Conservation (phyloP, 1,140 invertebrate genomes). For the Spodoptera litura region DNA sequence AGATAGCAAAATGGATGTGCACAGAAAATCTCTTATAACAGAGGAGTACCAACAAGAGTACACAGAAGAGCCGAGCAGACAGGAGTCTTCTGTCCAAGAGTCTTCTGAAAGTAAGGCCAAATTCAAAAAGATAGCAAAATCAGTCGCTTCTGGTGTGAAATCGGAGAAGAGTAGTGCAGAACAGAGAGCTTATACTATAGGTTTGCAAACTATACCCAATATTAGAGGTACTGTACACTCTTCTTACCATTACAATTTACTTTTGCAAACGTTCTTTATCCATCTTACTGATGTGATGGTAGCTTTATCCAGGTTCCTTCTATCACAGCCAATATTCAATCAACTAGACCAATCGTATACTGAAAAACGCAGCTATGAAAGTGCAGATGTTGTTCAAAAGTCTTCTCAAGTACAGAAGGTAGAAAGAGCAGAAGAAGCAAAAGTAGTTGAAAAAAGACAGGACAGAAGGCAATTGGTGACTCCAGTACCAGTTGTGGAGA, state of each 20-base stretch:
- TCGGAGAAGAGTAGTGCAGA: constrained; percentile 53
- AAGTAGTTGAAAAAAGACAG: constrained; percentile 34
- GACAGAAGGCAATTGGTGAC: constrained; percentile 20
- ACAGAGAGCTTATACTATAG: constrained; percentile 66
- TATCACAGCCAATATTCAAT: constrained; percentile 57
- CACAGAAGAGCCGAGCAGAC: background rate
- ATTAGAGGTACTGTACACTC: constrained; percentile 63
- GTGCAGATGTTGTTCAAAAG: background rate
- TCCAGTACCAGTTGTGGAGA: background rate
- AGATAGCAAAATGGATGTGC: background rate
- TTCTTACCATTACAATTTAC: constrained; percentile 64
- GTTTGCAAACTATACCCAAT: constrained; percentile 73
- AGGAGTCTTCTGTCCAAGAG: background rate
- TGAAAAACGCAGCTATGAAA: constrained; percentile 2
- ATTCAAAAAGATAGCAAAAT: constrained; percentile 24
- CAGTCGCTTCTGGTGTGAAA: constrained; percentile 38
- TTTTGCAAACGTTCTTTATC: constrained; percentile 80
- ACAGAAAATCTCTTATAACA: background rate
- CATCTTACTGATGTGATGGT: constrained; percentile 83
- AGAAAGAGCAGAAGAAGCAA: background rate
- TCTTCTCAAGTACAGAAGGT: background rate
- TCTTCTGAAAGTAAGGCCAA: constrained; percentile 8
- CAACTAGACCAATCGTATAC: background rate
- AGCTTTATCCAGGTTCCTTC: constrained; percentile 70
- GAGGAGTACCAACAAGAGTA: constrained; percentile 31